Base-by-base conservation (phyloP, 1,140 invertebrate species). In the Pogonomyrmex barbatus region DNA sequence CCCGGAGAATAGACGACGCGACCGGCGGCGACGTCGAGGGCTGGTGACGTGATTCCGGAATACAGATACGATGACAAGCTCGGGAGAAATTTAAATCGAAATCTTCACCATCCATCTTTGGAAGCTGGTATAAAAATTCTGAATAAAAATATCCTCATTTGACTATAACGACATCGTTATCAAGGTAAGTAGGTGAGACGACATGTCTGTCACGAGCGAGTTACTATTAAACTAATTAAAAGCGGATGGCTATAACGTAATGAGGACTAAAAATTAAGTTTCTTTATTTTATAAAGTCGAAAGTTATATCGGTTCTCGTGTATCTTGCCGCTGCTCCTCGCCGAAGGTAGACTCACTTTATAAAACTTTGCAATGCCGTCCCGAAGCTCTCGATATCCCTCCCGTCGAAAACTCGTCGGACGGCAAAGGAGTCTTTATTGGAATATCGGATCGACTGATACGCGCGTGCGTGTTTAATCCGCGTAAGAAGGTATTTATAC, bases 391-490 rank as follows among this genome's bases (percentile, higher is more conserved):
- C 42, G 30, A 33, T 45, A 6, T 6, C 65, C 45, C 30, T 58
- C 73, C 73, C 73, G 39, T 81, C 77, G 63, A 54, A 83, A 83
- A 83, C 79, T 83, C 54, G 79, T 83, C 79, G 54, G n/a, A 62
- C 54, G 54, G 36, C 79, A 73, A 82, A 73, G 60, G 24, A 24
- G 79, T 62, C 68, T 75, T 60, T 83, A 75, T 83, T 83, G 54
- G 79, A 83, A 50, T 83, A 83, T 75, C 67, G 68, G 17, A 10
- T 42, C 54, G 54, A 14, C 42, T 52, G 39, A 82, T 82, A 71
- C 39, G 54, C 56, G 30, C 79, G 68, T 62, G 79, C 54, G 54
- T 83, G 54, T 58, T 82, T 60, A 73, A 82, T 73, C 68, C 67
- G 52, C 52, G 68, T 83, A 75, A 83, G 79, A 9, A 60, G 68